phyloP scores from a whole-genome alignment of 2,113 vertebrate species.

The Apodemus speciosus region DNA sequence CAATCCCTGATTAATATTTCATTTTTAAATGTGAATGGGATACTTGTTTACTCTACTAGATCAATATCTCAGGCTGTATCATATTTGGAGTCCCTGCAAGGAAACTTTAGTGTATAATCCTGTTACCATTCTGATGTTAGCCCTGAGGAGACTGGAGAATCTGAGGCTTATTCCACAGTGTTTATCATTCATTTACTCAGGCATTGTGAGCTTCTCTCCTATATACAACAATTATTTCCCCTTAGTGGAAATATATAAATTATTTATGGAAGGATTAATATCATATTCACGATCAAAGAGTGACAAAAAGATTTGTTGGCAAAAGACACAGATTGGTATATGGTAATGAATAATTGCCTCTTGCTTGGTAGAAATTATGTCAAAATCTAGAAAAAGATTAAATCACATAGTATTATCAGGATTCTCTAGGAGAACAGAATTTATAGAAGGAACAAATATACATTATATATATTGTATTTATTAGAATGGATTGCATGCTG shows the following conservation, averaged over 20 bases:
- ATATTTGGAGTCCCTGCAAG: not conserved
- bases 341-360: not conserved
- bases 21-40: conserved; percentile 67
- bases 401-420: not conserved
- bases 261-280: conserved; percentile 36
- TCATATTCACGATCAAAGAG: conserved; percentile 12
- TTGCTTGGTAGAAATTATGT: not conserved
- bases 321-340: not conserved
- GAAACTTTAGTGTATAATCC: not conserved
- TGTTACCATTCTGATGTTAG: not conserved
- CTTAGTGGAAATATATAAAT: not conserved
- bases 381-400: not conserved
- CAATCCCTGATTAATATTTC: conserved; percentile 69
- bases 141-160: not conserved
- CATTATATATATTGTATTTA: not conserved
- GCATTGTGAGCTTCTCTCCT: not conserved
- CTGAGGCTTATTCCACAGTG: not conserved
- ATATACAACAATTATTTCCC: not conserved
- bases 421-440: not conserved
- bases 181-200: not conserved
- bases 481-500: not conserved
- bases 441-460: not conserved
- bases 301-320: not conserved
- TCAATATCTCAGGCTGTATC: conserved; percentile 38
- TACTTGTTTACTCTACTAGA: conserved; percentile 46